A percentile compares a stretch with the other conserved stretches of the same genome.
phyloP scores from a whole-genome alignment of 1,140 invertebrate species.

The Drosophila equinoxialis region DNA sequence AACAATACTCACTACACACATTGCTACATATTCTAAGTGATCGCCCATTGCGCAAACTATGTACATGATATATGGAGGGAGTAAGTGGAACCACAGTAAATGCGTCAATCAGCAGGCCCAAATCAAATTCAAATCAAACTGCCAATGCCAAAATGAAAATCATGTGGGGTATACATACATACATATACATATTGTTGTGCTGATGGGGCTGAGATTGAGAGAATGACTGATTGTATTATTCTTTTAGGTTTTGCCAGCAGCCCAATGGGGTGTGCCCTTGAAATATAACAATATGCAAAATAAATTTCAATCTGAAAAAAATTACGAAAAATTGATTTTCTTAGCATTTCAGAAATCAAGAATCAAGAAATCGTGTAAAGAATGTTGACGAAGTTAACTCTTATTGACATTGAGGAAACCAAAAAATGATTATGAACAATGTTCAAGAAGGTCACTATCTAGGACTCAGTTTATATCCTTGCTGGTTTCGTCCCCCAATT shows the following conservation, averaged over 20 bases:
- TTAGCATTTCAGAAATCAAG: background rate
- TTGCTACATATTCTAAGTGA: slow-evolving; percentile 65
- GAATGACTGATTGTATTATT: slow-evolving; percentile 9
- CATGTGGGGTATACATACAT: background rate
- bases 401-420: too few species aligned
- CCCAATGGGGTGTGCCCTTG: slow-evolving; percentile 6
- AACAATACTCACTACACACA: slow-evolving; percentile 1
- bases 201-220: background rate
- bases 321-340: background rate
- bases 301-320: background rate
- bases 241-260: background rate
- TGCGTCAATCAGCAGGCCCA: slow-evolving; percentile 35
- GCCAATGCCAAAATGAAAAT: slow-evolving; percentile 65
- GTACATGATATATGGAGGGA: slow-evolving; percentile 28
- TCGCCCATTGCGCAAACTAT: slow-evolving; percentile 59
- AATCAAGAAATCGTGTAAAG: too few species aligned
- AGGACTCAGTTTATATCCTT: too few species aligned
- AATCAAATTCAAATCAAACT: slow-evolving; percentile 37
- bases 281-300: slow-evolving; percentile 4
- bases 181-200: too few species aligned
- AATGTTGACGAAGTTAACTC: too few species aligned
- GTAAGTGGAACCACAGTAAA: slow-evolving; percentile 21
- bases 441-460: too few species aligned
- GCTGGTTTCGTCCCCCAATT: too few species aligned
- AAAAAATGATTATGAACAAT: too few species aligned